Base-by-base conservation (phyloP, 2,888 invertebrate species). In the Rotaria socialis region DNA sequence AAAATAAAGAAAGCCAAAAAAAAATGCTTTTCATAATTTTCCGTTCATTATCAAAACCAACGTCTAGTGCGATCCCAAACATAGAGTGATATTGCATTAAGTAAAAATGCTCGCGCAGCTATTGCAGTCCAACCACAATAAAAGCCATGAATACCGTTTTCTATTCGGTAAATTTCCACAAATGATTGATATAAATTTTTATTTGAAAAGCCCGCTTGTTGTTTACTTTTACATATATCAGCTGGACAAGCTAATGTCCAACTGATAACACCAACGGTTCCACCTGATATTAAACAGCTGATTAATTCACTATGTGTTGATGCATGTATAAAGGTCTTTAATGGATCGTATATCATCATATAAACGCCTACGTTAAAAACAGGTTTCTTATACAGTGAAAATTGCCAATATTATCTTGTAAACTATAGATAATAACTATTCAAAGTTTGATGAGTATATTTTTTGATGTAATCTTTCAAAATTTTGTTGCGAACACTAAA, bases 191-290 rank as follows among this genome's bases (percentile, higher is more conserved):
- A 22, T 47, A 80, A 47, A 14, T n/a, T 47, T n/a, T 47, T 43
- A 47, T 80, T 80, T n/a, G 80, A 47, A n/a, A 47, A 47, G 5
- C 80, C 80, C 8, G 80, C 80, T 80, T 80, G 80, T 47, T 80
- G 80, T 80, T 80, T 80, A 80, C 80, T 80, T 47, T 80, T 80
- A 11, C 43, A 43, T 47, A 47, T 80, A 47, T 80, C 80, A n/a
- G 47, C 47, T n/a, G 80, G 80, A 43, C 43, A 47, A 11, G 80
- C 80, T 14, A 80, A n/a, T 47, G 80, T 80, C 80, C 80, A 80
- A 47, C 47, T 47, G 1, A 80, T 47, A 10, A 80, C 80, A 24
- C 80, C 80, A 47, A 43, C 47, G 0, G 47, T 80, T 14, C 80
- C 80, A 47, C 80, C 80, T 3, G 80, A 8, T 24, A 80, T 47